Conservation (phyloP, 2,888 invertebrate genomes). For the Spialia ferax region DNA sequence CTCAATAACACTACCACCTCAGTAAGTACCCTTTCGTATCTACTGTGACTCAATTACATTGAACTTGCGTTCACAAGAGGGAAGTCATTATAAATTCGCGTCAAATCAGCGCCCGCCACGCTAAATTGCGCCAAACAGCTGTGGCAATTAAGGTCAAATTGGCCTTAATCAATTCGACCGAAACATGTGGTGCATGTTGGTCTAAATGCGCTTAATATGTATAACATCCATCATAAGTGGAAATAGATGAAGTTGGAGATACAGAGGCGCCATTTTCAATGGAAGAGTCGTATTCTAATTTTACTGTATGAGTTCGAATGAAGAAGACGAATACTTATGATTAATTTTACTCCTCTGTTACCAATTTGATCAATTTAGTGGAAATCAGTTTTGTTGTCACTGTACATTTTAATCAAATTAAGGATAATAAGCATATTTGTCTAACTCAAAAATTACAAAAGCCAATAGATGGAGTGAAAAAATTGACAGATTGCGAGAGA, state of each 20-base stretch:
- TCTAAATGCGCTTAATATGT: conserved; percentile 48
- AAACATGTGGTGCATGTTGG: conserved; percentile 53
- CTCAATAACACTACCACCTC: not conserved
- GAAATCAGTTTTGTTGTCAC: too few species aligned
- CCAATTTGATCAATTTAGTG: too few species aligned
- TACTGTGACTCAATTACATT: conserved; percentile 30
- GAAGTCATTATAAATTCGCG: conserved; percentile 48
- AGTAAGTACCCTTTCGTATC: not conserved
- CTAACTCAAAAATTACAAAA: too few species aligned
- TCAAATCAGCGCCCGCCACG: conserved; percentile 50
- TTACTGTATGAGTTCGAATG: not conserved
- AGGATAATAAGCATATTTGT: too few species aligned
- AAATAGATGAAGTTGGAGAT: not conserved
- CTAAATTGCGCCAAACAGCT: conserved; percentile 51
- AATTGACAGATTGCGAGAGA: too few species aligned
- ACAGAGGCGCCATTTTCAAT: conserved; percentile 10
- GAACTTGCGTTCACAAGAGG: conserved; percentile 43
- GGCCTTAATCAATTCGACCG: conserved; percentile 65
- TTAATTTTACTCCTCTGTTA: not conserved
- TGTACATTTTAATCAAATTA: too few species aligned
- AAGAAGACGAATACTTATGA: not conserved
- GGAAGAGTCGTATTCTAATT: not conserved
- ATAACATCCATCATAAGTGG: conserved; percentile 35
- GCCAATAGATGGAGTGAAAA: too few species aligned
- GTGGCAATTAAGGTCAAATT: conserved; percentile 70